A percentile compares a stretch with the other conserved stretches of the same genome.
phyloP scores from a whole-genome alignment of 2,113 vertebrate species.

The Chaetura pelagica region DNA sequence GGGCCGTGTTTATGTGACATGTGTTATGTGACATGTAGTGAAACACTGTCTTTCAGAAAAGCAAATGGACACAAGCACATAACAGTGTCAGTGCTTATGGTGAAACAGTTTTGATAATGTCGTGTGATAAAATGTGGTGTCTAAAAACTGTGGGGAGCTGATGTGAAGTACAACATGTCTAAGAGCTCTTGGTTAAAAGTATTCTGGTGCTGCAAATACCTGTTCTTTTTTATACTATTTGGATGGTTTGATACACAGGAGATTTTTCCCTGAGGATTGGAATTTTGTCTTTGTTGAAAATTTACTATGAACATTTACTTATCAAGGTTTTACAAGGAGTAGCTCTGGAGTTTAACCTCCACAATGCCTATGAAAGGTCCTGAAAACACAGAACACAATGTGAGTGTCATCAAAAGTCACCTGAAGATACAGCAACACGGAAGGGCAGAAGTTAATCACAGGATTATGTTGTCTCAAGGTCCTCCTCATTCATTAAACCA shows the following conservation, averaged over 20 bases:
- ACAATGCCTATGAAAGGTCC: background rate
- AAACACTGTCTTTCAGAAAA: background rate
- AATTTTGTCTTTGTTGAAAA: background rate
- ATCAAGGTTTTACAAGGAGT: background rate
- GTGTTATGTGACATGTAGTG: background rate
- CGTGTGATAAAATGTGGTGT: background rate
- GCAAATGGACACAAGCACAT: background rate
- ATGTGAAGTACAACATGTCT: background rate
- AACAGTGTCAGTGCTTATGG: background rate
- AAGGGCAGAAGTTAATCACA: background rate
- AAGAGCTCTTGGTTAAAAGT: background rate
- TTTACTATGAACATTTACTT: background rate
- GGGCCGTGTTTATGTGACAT: background rate
- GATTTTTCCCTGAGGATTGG: background rate
- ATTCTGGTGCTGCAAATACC: background rate
- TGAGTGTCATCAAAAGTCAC: background rate
- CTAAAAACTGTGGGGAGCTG: background rate
- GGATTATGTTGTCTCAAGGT: rapidly evolving
- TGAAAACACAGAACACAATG: background rate
- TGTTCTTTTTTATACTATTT: background rate
- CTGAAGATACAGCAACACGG: background rate
- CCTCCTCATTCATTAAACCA: background rate
- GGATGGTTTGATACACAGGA: background rate
- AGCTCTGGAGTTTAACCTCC: background rate
- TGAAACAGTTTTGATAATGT: background rate